Base-by-base conservation (phyloP, 2,888 invertebrate species). In the Chromoteleia sp. region DNA sequence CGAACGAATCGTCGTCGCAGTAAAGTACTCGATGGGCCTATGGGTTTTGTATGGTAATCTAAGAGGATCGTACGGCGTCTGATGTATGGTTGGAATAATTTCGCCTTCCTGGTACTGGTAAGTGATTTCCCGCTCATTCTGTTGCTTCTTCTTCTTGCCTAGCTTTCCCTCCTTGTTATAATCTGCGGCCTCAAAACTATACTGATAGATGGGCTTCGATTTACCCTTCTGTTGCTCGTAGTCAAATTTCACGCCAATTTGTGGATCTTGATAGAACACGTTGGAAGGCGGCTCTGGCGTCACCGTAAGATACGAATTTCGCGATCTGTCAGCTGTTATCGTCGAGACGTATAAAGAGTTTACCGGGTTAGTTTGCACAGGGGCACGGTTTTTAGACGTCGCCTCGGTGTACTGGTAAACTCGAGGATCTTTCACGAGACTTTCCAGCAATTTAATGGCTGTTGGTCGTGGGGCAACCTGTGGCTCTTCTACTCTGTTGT, bases 171-270 rank as follows among this genome's bases (percentile, higher is more conserved):
- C 81, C 36, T 81, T 81, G 12, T 65, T 75, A 78, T 93, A 93
- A 83, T 93, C 92, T 7, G 94, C 93, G 0, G 94, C 93, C 88
- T 96, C 94, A 87, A 95, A 96, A 86, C 94, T 95, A 88, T 95
- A 96, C 88, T 96, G 96, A 88, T 96, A 96, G 5, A 95, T 93
- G 0, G 95, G 95, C 87, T 94, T 94, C 0, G 93, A 89, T 59
- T 93, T 90, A 15, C 77, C 52, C 2, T 84, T 84, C 14, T 73
- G 78, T 7, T 85, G 86, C 17, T 85, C 85, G 25, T 82, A 84
- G 15, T 83, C 78, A 7, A 68, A 79, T 10, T 74, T 82, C 0
- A 81, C 79, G 17, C 48, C 41, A 1, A 78, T 59, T 14, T 76
- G 73, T 0, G 84, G 36, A 89, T 91, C 79, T 30, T 81, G 82